Evolutionary conservation across 2,113 vertebrate genomes (phyloP).

Genomic region (Ramphastos sulfuratus): DNA sequence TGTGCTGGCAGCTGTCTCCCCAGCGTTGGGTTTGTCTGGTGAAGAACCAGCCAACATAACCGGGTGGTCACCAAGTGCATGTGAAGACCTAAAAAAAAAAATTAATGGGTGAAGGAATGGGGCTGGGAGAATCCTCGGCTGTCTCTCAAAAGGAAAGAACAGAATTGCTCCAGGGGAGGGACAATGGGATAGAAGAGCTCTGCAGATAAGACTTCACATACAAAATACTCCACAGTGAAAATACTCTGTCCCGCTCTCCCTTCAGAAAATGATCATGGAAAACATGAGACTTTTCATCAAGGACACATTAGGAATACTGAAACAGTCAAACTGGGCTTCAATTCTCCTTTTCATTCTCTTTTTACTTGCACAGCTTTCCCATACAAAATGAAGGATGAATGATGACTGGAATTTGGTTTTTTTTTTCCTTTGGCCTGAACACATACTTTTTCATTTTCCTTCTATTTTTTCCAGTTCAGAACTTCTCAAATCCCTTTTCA

Average conservation of each 20-base stretch:
- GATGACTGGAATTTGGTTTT: constrained; percentile 20
- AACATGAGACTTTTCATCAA: not conserved
- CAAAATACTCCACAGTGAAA: not conserved
- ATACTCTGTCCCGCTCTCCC: not conserved
- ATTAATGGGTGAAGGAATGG: not conserved
- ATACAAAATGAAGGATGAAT: constrained; percentile 29
- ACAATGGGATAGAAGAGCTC: not conserved
- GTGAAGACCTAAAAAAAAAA: not conserved
- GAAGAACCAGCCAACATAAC: not conserved
- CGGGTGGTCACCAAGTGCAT: not conserved
- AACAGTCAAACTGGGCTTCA: constrained; percentile 10
- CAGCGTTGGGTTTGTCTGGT: not conserved
- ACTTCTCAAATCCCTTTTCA: constrained; percentile 32
- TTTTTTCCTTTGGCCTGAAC: constrained; percentile 22
- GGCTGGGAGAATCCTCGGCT: not conserved
- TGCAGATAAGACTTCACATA: not conserved
- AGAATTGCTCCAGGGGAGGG: not conserved
- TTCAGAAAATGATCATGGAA: not conserved
- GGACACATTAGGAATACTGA: not conserved
- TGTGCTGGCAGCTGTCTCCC: not conserved
- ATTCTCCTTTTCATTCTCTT: constrained; percentile 11
- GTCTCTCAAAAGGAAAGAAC: not conserved
- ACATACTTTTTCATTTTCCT: constrained; percentile 37
- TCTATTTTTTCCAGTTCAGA: not conserved
- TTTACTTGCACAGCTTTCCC: not conserved